Percentiles rank a stretch among this genome's conserved stretches.
phyloP scores from a whole-genome alignment of 2,888 invertebrate species.

The Formica aserva region DNA sequence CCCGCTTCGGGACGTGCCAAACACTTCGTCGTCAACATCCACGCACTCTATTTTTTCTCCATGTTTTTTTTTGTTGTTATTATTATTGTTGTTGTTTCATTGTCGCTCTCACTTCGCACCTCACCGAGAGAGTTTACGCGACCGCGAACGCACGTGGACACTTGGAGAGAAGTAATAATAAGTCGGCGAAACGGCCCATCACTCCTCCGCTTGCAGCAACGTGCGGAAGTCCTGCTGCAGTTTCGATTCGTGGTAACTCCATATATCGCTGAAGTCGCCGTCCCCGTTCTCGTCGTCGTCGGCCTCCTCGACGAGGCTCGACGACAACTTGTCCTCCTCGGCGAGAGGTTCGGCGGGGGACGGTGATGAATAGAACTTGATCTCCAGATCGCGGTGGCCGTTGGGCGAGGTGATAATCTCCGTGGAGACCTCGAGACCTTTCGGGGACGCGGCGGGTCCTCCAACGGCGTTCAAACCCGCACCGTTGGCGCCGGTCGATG shows the following conservation, averaged over 20 bases:
- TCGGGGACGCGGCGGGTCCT: constrained; percentile 72
- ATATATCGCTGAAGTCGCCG: constrained; percentile 83
- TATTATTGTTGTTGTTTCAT: not conserved
- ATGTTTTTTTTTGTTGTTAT: not conserved
- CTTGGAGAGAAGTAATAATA: not conserved
- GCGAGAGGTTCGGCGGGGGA: constrained; percentile 82
- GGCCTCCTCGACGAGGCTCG: constrained; percentile 59
- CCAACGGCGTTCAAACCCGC: constrained; percentile 56
- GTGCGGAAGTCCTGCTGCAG: constrained; percentile 84
- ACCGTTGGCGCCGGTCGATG: constrained; percentile 57
- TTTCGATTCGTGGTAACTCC: constrained; percentile 84
- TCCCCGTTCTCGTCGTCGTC: constrained; percentile 76
- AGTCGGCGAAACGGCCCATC: constrained; percentile 60
- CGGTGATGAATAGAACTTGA: constrained; percentile 91
- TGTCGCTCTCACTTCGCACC: constrained; percentile 51
- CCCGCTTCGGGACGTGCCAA: not conserved
- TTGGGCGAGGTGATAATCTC: constrained; percentile 92
- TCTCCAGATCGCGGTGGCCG: constrained; percentile 92
- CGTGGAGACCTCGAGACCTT: constrained; percentile 90
- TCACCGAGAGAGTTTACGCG: constrained; percentile 30
- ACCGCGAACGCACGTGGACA: constrained; percentile 15
- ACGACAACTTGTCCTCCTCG: constrained; percentile 76
- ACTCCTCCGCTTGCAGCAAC: constrained; percentile 83
- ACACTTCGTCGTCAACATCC: constrained; percentile 44
- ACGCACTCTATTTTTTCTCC: constrained; percentile 36